These are phyloP conservation scores for Lepilemur ruficaudatus DNA, from an alignment of 2,797 vertebrate genomes.

Conservation along the genomic window DNA sequence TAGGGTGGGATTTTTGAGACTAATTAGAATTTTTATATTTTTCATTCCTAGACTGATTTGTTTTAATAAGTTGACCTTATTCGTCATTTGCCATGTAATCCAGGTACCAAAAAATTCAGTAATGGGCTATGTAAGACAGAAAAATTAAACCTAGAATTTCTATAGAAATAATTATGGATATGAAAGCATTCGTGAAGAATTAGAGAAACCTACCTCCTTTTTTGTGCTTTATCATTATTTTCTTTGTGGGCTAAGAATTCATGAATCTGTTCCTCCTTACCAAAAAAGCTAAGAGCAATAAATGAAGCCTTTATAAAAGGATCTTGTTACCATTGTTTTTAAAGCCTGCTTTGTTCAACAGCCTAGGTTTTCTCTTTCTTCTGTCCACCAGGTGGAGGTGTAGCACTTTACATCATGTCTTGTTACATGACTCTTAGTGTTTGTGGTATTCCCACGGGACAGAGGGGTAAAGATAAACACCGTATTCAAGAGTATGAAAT, in stretches of 20 bases:
- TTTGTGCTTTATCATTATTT: neutral
- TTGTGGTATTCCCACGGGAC: neutral
- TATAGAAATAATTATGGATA: neutral
- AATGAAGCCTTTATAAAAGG: neutral
- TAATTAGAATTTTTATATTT: neutral
- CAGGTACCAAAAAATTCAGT: neutral
- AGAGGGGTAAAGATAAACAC: neutral
- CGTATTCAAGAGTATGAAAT: neutral
- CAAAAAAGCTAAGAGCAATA: neutral
- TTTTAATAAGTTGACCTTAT: constrained; percentile 8
- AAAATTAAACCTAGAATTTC: neutral
- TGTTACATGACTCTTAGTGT: neutral
- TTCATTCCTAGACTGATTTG: neutral
- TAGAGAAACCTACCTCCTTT: neutral
- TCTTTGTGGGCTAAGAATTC: neutral
- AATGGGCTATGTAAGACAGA: neutral
- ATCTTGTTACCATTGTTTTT: neutral
- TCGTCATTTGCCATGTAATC: neutral
- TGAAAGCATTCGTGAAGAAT: neutral
- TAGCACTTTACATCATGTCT: neutral
- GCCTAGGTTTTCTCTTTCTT: neutral
- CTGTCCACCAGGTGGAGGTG: constrained; percentile 58
- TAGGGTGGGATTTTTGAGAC: neutral
- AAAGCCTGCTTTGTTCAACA: neutral
- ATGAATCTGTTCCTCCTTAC: neutral